Evolutionary conservation across 1,140 invertebrate genomes (phyloP), one percentile per base, ranked within the genome.

Genomic region (Halyomorpha halys): DNA sequence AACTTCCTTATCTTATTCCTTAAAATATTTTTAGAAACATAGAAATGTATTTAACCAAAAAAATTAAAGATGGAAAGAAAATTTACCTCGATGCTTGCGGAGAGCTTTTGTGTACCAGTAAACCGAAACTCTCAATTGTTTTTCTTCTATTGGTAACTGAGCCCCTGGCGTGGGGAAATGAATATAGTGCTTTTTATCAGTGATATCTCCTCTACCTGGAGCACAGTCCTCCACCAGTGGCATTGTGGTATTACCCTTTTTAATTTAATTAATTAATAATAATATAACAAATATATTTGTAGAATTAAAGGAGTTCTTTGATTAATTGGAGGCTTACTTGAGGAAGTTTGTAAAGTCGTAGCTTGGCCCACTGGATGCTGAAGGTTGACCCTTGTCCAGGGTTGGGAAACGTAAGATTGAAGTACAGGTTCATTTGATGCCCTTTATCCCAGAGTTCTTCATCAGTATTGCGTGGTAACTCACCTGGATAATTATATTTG

Each of bases 21-120:
- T n/a, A n/a, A n/a, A n/a, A n/a, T n/a, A n/a, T n/a, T n/a, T n/a
- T n/a, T n/a, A n/a, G n/a, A n/a, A n/a, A n/a, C n/a, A n/a, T n/a
- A n/a, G n/a, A n/a, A n/a, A n/a, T n/a, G n/a, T n/a, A n/a, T n/a
- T n/a, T n/a, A n/a, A n/a, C n/a, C n/a, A n/a, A n/a, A n/a, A n/a
- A n/a, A n/a, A 30, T 30, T 30, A 30, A 30, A 30, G 8, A 30
- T 4, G 8, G 27, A 49, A 11, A 23, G 27, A 5, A 47, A 14
- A 72, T 73, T 73, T 71, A 82, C 80, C 76, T 76, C 77, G 74
- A 66, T 81, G 75, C 66, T 78, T 81, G 64, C 79, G 82, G 18
- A 81, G 66, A 0, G 81, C 76, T 61, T 77, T 77, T 4, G 78
- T 81, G 68, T 83, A 84, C 70, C 78, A 82, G 64, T 80, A 83